Base-by-base conservation (phyloP, 2,797 vertebrate species). In the Gymnothorax reevesii region DNA sequence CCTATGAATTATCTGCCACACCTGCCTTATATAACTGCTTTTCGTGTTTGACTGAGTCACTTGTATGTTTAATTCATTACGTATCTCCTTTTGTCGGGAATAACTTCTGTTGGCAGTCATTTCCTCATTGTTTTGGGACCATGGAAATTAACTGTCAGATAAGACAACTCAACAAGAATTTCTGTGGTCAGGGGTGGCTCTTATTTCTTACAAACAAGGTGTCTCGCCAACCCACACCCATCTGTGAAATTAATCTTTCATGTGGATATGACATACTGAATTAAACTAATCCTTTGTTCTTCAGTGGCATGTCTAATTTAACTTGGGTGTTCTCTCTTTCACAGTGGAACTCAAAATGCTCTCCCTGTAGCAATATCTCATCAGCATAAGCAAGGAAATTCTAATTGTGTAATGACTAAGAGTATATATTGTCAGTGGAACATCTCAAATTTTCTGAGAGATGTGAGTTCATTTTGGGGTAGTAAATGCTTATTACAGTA, bases 301-400 rank as follows among this genome's bases (percentile, higher is more conserved):
- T 22, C 9, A n/a, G 52, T n/a, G 52, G 20, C 33, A 42, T 77
- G 15, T 12, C 27, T 80, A 80, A 80, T 54, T 22, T 80, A 80
- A 80, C 7, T 54, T 54, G 77, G 77, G 77, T 80, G 49, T 80
- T n/a, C 25, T 42, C 49, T 22, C 75, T 8, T 6, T 59, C 17
- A 69, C 62, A n/a, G 13, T 75, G 62, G 75, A 17, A 57, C 7
- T 57, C 71, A 59, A 42, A 59, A 75, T 75, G 0, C 25, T 59
- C 69, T 59, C 12, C 84, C 66, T 85, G 52, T 77, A 75, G 84
- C 71, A 17, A 60, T 85, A 57, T 77, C 25, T 85, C 77, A 55
- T 52, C 7, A 17, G 9, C 6, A 80, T 20, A 55, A 22, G 42
- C 49, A 80, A 80, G 49, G 77, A n/a, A 13, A 52, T 52, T 54